Conservation (phyloP, 2,888 invertebrate species). For the Ceriagrion tenellum region DNA sequence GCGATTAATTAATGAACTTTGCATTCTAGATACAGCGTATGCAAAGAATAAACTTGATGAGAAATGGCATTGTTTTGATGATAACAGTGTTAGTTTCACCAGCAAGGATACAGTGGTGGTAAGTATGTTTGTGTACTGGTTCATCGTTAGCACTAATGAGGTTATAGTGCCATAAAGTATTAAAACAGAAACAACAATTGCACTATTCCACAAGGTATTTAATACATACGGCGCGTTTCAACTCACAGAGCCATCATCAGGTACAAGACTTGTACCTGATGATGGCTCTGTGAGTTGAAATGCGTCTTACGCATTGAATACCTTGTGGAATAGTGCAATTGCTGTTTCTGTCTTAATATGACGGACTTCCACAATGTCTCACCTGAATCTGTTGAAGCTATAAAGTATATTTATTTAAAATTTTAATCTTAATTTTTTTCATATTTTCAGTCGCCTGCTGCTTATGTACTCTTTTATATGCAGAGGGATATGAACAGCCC, state of each 20-base stretch:
- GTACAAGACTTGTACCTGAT: too few relatives aligned
- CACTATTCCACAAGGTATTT: too few relatives aligned
- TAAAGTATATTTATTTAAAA: neutral
- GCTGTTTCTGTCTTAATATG: too few relatives aligned
- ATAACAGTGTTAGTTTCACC: slow-evolving; percentile 77
- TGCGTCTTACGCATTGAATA: too few relatives aligned
- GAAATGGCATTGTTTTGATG: slow-evolving; percentile 80
- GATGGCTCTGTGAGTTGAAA: too few relatives aligned
- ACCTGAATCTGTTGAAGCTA: too few relatives aligned
- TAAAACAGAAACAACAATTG: neutral
- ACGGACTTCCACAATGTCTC: too few relatives aligned
- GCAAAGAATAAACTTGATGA: slow-evolving; percentile 77
- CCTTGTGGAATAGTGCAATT: too few relatives aligned
- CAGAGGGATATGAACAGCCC: slow-evolving; percentile 47
- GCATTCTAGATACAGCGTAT: slow-evolving; percentile 79
- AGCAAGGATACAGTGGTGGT: slow-evolving; percentile 77
- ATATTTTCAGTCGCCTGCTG: slow-evolving; percentile 77
- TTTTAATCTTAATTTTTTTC: slow-evolving; percentile 17
- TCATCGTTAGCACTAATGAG: too few relatives aligned
- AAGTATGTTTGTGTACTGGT: slow-evolving; percentile 71
- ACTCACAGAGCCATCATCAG: too few relatives aligned
- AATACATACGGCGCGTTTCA: too few relatives aligned
- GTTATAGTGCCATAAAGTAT: neutral
- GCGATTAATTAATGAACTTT: neutral
- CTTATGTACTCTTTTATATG: slow-evolving; percentile 80